Evolutionary conservation across 2,888 invertebrate species (phyloP).

Genomic region (Agriopis aurantiaria): DNA sequence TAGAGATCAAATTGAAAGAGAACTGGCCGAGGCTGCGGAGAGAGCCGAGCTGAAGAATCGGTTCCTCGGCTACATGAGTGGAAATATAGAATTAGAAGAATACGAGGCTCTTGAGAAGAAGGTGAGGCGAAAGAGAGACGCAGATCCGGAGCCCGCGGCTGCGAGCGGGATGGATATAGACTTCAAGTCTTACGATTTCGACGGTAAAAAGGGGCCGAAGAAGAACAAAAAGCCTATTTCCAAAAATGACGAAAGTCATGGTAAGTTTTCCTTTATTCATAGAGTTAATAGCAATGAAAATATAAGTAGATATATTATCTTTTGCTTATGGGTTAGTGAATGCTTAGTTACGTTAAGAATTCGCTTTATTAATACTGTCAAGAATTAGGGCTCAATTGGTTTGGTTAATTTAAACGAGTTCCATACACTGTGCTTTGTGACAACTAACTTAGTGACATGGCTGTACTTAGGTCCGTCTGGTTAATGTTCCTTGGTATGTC

Average conservation of each 20-base stretch:
- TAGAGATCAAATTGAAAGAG: conserved; percentile 66
- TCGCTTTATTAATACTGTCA: too few relatives aligned
- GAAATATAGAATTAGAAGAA: conserved; percentile 66
- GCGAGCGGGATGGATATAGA: conserved; percentile 79
- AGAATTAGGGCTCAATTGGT: too few relatives aligned
- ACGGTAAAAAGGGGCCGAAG: conserved; percentile 77
- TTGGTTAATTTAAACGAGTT: too few relatives aligned
- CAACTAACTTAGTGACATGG: too few relatives aligned
- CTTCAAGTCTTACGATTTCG: conserved; percentile 87
- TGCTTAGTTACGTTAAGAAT: too few relatives aligned
- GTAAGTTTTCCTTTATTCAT: conserved; percentile 54
- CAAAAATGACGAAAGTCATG: conserved; percentile 74
- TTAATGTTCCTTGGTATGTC: background rate
- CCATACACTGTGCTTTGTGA: too few relatives aligned
- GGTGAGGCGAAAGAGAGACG: conserved; percentile 67
- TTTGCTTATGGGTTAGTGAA: background rate
- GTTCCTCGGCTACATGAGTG: conserved; percentile 75
- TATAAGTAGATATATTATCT: background rate
- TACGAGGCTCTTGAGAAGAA: conserved; percentile 66
- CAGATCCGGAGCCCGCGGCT: conserved; percentile 72
- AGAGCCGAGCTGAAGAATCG: conserved; percentile 69
- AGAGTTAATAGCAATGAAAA: too few relatives aligned
- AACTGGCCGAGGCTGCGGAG: conserved; percentile 66
- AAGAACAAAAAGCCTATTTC: conserved; percentile 72
- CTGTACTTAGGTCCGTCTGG: too few relatives aligned